A percentile compares a stretch with the other conserved stretches of the same genome.
phyloP scores from a whole-genome alignment of 1,140 invertebrate genomes.

The Anthonomus grandis region DNA sequence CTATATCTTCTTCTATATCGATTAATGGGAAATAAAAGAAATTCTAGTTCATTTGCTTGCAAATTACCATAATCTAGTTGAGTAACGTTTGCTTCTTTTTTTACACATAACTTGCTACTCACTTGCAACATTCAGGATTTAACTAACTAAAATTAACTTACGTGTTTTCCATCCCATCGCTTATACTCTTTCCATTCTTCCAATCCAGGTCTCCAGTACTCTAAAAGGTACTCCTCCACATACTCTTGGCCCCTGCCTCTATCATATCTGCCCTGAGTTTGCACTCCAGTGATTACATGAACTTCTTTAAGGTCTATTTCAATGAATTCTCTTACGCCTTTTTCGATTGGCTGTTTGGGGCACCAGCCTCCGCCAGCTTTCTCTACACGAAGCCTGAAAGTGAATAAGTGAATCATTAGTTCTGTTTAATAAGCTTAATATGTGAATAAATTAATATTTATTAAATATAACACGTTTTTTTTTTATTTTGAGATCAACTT shows the following conservation, averaged over 20 bases:
- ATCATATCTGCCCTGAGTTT: conserved; percentile 77
- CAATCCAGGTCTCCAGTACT: conserved; percentile 68
- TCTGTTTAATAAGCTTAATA: too few relatives aligned
- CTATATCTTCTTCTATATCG: too few relatives aligned
- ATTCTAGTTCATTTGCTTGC: too few relatives aligned
- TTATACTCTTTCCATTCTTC: conserved; percentile 63
- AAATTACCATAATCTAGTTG: too few relatives aligned
- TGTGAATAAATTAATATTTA: too few relatives aligned
- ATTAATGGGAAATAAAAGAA: too few relatives aligned
- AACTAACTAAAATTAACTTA: conserved; percentile 47
- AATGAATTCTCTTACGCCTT: conserved; percentile 68
- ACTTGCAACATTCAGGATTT: too few relatives aligned
- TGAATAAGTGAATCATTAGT: conserved; percentile 8
- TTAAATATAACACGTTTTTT: too few relatives aligned
- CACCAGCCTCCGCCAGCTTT: conserved; percentile 81
- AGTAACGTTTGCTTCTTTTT: too few relatives aligned
- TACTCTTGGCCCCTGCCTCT: conserved; percentile 76
- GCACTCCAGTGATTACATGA: conserved; percentile 67
- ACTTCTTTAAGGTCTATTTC: conserved; percentile 68
- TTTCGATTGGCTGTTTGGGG: conserved; percentile 67
- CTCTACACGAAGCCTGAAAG: conserved; percentile 68
- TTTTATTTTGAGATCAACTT: too few relatives aligned
- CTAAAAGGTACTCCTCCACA: conserved; percentile 68
- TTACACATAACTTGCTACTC: too few relatives aligned
- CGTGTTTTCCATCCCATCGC: conserved; percentile 61